Base-by-base conservation (phyloP, 1,140 invertebrate species). In the Amphibalanus amphitrite region DNA sequence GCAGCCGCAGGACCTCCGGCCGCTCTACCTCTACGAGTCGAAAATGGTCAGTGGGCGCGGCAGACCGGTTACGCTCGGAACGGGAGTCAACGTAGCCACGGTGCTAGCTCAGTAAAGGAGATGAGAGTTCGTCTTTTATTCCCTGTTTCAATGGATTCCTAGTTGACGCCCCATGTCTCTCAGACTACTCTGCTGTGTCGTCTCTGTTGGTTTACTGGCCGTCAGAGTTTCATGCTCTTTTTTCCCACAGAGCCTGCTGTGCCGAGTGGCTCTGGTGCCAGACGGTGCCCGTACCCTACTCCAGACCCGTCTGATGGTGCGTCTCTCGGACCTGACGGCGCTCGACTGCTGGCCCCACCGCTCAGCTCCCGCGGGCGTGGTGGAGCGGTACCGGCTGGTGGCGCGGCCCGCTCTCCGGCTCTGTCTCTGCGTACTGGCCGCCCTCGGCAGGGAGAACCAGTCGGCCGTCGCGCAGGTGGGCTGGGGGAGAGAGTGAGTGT, bases 1-100 rank as follows among this genome's bases (percentile, higher is more conserved):
- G 1, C 82, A 84, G 29, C 86, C 88, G 0, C 85, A 87, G 38
- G 86, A 87, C 15, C 81, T 94, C 28, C 84, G 88, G 71, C 85
- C 87, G 0, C 80, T 94, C 0, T 95, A 92, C 81, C 84, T 94
- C 0, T 95, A 92, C 80, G 90, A 93, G 78, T 89, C 90, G 0
- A 91, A 91, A 80, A 89, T 95, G 87, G 83, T 38, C 6, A 38
- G 38, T 38, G 38, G 6, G 38, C 38, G 38, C 6, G 6, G 38
- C n/a, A n/a, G n/a, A n/a, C n/a, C n/a, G n/a, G n/a, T n/a, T n/a
- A n/a, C n/a, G n/a, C n/a, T n/a, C n/a, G n/a, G n/a, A n/a, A n/a
- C n/a, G n/a, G n/a, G n/a, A n/a, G n/a, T n/a, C n/a, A n/a, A n/a
- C n/a, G n/a, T n/a, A n/a, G n/a, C n/a, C n/a, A n/a, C n/a, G n/a